Conservation (phyloP, 2,888 invertebrate species). For the Neoascia interrupta region DNA sequence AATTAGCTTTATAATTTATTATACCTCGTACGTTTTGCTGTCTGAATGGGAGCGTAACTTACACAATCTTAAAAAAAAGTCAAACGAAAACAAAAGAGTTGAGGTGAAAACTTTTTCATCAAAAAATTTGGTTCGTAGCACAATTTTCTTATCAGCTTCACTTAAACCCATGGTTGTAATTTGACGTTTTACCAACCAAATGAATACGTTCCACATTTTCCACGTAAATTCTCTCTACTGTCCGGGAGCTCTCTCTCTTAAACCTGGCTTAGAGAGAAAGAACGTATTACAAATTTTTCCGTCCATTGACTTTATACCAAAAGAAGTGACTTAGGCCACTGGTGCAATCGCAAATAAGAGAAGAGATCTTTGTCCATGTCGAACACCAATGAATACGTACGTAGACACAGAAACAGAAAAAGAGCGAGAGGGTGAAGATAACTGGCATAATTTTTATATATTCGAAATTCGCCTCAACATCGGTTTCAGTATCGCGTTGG, state of each 20-base stretch:
- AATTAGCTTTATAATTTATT: constrained; percentile 25
- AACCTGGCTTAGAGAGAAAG: constrained; percentile 4
- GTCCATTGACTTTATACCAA: constrained; percentile 23
- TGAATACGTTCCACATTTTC: constrained; percentile 29
- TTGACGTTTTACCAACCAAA: constrained; percentile 4
- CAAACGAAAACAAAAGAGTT: constrained; percentile 59
- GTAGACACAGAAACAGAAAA: background rate
- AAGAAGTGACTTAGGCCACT: constrained; percentile 6
- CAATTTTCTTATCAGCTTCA: constrained; percentile 29
- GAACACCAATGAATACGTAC: background rate
- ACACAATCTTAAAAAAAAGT: too few species aligned
- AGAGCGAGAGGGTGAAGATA: constrained; percentile 3
- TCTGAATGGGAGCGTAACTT: too few species aligned
- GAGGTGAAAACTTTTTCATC: constrained; percentile 19
- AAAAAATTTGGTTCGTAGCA: background rate
- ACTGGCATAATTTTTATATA: constrained; percentile 52
- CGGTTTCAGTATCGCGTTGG: constrained; percentile 68
- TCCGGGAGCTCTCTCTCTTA: constrained; percentile 5
- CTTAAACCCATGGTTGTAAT: too few species aligned
- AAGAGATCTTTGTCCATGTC: background rate
- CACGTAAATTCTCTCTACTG: constrained; percentile 39
- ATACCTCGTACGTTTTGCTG: constrained; percentile 1
- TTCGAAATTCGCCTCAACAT: constrained; percentile 44
- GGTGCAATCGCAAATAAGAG: constrained; percentile 41
- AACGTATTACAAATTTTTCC: constrained; percentile 52